Evolutionary conservation across 2,888 invertebrate genomes (phyloP), one percentile per base, ranked within the genome.

Genomic region (Ecdyonurus torrentis): DNA sequence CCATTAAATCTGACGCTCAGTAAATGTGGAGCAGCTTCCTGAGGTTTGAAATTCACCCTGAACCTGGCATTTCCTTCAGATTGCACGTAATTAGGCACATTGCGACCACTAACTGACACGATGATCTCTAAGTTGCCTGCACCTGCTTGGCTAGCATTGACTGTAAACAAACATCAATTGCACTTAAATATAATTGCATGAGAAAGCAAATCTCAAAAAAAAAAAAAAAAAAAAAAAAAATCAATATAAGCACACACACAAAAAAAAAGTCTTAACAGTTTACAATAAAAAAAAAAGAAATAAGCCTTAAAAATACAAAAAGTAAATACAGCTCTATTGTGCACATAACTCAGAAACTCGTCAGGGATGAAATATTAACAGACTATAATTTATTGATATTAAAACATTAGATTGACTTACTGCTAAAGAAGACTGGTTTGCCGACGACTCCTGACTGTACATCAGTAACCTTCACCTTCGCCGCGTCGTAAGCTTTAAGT

Each of bases 51-150:
- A 76, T 97, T 96, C 23, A 91, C 90, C 73, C 85, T 75, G 72
- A 98, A 98, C 69, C 92, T 86, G 0, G 96, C 97, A 74, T 96
- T 96, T 53, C 96, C 96, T 78, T 97, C 96, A 58, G 94, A 91
- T 72, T 95, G 93, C 1, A 98, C 97, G 74, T 94, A 97, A 78
- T 98, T 98, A 10, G 97, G 97, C 19, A 98, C 96, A 76, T 98
- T 98, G 71, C 94, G 86, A 18, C 94, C 94, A 70, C 89, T 92
- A 1, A 96, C 95, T 0, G 96, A 94, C 0, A 98, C 96, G 65
- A 97, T 96, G 63, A 98, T 97, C 78, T 98, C 97, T 72, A 97
- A 79, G 76, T 97, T 97, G 23, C 97, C 97, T 60, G 96, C 95
- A 66, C 97, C 93, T 70, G 81, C 82, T 69, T 78, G 77, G 64